Conservation (phyloP, 2,888 invertebrate genomes). For the Scaptomyza flava region DNA sequence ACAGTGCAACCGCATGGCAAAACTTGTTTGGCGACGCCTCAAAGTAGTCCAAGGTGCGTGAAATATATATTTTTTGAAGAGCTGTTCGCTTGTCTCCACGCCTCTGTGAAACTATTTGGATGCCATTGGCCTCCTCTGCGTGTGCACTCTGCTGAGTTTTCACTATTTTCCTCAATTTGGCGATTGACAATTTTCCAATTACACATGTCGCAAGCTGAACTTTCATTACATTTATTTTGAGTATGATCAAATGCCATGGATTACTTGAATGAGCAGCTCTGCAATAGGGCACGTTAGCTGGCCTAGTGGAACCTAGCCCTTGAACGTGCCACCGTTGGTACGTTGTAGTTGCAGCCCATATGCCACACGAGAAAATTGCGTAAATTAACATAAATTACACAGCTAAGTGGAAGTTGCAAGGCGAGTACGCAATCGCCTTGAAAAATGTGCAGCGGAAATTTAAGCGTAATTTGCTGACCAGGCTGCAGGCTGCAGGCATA, state of each 20-base stretch:
- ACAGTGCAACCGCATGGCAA: constrained; percentile 37
- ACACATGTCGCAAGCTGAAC: constrained; percentile 24
- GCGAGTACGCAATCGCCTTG: constrained; percentile 75
- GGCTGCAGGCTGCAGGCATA: constrained; percentile 25
- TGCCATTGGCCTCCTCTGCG: constrained; percentile 49
- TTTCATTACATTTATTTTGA: constrained; percentile 28
- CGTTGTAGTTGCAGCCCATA: constrained; percentile 18
- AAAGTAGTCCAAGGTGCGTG: constrained; percentile 78
- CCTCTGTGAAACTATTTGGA: constrained; percentile 2
- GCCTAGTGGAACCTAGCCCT: background rate
- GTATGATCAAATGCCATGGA: constrained; percentile 27
- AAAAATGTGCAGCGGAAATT: constrained; percentile 76
- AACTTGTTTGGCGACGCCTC: constrained; percentile 69
- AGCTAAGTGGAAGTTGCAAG: constrained; percentile 70
- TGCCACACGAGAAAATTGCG: constrained; percentile 64
- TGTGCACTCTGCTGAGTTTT: constrained; percentile 27
- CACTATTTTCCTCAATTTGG: constrained; percentile 53
- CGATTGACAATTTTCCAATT: constrained; percentile 32
- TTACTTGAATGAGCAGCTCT: constrained; percentile 17
- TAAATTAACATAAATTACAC: constrained; percentile 75
- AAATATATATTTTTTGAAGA: constrained; percentile 59
- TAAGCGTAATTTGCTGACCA: constrained; percentile 73
- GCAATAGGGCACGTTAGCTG: constrained; percentile 20
- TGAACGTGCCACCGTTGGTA: constrained; percentile 13
- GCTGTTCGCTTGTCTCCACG: constrained; percentile 33